These are phyloP conservation scores for Monopterus albus DNA, from an alignment of 2,113 vertebrate species.

Conservation along the genomic window DNA sequence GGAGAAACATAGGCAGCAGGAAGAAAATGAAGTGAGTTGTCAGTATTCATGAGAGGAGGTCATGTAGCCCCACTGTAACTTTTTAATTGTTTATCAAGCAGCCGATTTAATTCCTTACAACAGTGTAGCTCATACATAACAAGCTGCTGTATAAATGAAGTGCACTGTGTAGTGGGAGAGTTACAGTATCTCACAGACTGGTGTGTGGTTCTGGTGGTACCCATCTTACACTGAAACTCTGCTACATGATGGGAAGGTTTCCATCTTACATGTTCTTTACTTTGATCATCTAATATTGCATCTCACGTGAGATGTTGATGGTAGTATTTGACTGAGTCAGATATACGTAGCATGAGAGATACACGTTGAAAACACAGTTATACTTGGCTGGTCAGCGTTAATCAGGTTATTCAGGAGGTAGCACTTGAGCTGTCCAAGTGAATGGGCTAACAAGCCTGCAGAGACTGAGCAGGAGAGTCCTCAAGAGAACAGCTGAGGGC, in stretches of 20 bases:
- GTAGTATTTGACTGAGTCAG: slow-evolving; percentile 16
- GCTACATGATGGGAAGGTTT: too few relatives aligned
- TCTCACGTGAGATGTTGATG: too few relatives aligned
- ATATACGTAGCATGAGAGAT: slow-evolving; percentile 15
- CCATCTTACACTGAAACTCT: too few relatives aligned
- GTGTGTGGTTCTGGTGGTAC: too few relatives aligned
- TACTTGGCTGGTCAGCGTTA: slow-evolving; percentile 28
- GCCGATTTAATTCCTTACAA: slow-evolving; percentile 7
- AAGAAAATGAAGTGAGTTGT: slow-evolving; percentile 6
- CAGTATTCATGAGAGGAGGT: slow-evolving; percentile 42
- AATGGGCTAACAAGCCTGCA: slow-evolving; percentile 62
- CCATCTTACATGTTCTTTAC: too few relatives aligned
- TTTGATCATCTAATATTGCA: too few relatives aligned
- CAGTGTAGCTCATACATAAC: slow-evolving; percentile 4
- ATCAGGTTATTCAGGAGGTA: slow-evolving; percentile 44
- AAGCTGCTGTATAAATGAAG: too few relatives aligned
- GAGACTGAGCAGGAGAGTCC: slow-evolving; percentile 29
- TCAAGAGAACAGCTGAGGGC: slow-evolving; percentile 33
- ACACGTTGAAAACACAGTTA: slow-evolving; percentile 37
- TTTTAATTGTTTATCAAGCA: slow-evolving; percentile 38
- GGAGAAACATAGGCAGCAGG: slow-evolving; percentile 8
- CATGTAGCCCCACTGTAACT: slow-evolving; percentile 14
- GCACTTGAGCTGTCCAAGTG: slow-evolving; percentile 25
- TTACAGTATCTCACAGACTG: too few relatives aligned
- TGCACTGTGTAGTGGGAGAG: too few relatives aligned